A percentile compares a stretch with the other conserved stretches of the same genome.
Conservation (phyloP, 1,140 invertebrate species). For the Panulirus ornatus region DNA sequence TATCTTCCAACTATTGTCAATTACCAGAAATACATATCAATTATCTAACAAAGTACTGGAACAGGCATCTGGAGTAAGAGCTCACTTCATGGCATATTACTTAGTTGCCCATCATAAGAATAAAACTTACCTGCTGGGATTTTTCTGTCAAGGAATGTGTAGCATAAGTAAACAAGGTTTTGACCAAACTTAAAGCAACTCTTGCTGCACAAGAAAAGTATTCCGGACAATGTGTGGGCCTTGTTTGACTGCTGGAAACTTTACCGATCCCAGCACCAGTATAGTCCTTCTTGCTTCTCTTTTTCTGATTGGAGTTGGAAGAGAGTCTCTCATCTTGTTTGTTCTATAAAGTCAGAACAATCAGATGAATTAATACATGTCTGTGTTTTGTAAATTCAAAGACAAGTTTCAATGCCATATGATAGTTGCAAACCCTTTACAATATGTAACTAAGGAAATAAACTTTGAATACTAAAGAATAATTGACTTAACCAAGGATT, state of each 20-base stretch:
- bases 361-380: neutral
- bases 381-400: no score
- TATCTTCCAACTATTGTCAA: no score
- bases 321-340: slow-evolving; percentile 10
- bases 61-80: no score
- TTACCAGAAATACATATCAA: no score
- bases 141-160: slow-evolving; percentile 21
- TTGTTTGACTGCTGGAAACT: neutral
- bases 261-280: neutral
- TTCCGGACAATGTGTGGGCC: neutral
- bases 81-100: neutral
- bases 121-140: neutral
- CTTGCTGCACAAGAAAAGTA: slow-evolving; percentile 3
- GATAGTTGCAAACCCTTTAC: no score
- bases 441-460: no score
- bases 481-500: no score
- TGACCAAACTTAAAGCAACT: slow-evolving; percentile 9
- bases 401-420: no score
- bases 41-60: no score
- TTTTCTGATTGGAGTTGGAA: neutral
- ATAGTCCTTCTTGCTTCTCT: slow-evolving; percentile 28
- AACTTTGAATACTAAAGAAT: no score
- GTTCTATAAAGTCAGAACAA: neutral
- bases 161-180: slow-evolving; percentile 32
- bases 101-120: neutral